Evolutionary conservation across 2,888 invertebrate species (phyloP).

Genomic region (Biston betularia): DNA sequence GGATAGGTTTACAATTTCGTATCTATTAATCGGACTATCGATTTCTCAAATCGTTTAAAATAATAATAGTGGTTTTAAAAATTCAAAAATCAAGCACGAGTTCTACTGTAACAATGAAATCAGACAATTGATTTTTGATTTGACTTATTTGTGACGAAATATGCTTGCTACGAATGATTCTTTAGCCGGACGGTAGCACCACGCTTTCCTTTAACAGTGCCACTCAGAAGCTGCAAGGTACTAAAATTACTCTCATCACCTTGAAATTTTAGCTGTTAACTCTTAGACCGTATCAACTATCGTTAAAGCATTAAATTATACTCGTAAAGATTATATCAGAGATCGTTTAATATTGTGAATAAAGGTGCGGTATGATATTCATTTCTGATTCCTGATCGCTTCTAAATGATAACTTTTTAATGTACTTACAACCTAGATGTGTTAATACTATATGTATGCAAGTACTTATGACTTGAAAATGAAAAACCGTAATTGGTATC

Average conservation of each 20-base stretch:
- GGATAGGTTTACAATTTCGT: too few relatives aligned
- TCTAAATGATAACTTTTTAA: constrained; percentile 15
- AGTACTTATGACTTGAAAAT: background rate
- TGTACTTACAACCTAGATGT: background rate
- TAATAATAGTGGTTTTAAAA: too few relatives aligned
- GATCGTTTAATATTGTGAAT: constrained; percentile 7
- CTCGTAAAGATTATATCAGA: constrained; percentile 9
- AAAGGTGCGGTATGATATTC: constrained; percentile 9
- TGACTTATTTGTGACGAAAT: too few relatives aligned
- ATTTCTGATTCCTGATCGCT: constrained; percentile 9
- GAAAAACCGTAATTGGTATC: background rate
- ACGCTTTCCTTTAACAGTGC: too few relatives aligned
- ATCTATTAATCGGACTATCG: too few relatives aligned
- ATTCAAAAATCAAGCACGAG: too few relatives aligned
- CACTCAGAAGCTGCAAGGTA: background rate
- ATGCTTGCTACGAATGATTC: too few relatives aligned
- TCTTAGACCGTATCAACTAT: background rate
- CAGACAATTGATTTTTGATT: too few relatives aligned
- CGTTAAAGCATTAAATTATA: constrained; percentile 10
- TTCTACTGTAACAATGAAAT: too few relatives aligned
- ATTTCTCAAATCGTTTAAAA: too few relatives aligned
- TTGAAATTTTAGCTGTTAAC: background rate
- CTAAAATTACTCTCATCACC: background rate
- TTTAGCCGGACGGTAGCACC: too few relatives aligned
- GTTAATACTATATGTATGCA: background rate